phyloP scores from a whole-genome alignment of 2,888 invertebrate species.

The Fissipunctia ypsillon region DNA sequence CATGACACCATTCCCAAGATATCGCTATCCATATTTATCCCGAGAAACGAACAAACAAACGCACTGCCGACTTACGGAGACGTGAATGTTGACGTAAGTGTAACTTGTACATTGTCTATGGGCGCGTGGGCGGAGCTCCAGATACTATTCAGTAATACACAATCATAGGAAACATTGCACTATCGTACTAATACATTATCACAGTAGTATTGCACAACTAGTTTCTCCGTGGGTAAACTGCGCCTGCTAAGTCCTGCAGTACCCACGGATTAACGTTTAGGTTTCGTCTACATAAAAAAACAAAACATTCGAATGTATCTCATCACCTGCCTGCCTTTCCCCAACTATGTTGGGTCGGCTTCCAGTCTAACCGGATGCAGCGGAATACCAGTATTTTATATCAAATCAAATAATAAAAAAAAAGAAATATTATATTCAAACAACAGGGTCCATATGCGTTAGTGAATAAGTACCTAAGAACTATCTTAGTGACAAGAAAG shows the following conservation, averaged over 20 bases:
- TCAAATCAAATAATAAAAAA: no score
- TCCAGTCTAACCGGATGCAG: no score
- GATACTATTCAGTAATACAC: background rate
- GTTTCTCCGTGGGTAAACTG: background rate
- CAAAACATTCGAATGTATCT: background rate
- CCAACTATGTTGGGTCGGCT: no score
- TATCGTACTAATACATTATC: background rate
- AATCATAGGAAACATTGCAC: constrained; percentile 15
- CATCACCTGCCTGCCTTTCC: no score
- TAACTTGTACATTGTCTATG: constrained; percentile 9
- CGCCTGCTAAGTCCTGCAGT: no score
- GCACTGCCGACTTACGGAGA: constrained; percentile 34
- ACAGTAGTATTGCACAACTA: background rate
- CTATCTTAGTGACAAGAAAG: no score
- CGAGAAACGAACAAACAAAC: constrained; percentile 14
- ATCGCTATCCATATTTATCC: constrained; percentile 38
- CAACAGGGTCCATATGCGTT: no score
- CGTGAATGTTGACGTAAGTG: constrained; percentile 26
- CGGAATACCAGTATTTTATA: no score
- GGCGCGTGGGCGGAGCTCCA: constrained; percentile 23
- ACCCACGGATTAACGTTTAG: no score
- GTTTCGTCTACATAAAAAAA: background rate
- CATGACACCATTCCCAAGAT: constrained; percentile 28
- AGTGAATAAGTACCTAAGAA: no score
- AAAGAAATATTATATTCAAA: no score